Evolutionary conservation across 2,888 invertebrate genomes (phyloP).

Genomic region (Drosophila suboccidentalis): DNA sequence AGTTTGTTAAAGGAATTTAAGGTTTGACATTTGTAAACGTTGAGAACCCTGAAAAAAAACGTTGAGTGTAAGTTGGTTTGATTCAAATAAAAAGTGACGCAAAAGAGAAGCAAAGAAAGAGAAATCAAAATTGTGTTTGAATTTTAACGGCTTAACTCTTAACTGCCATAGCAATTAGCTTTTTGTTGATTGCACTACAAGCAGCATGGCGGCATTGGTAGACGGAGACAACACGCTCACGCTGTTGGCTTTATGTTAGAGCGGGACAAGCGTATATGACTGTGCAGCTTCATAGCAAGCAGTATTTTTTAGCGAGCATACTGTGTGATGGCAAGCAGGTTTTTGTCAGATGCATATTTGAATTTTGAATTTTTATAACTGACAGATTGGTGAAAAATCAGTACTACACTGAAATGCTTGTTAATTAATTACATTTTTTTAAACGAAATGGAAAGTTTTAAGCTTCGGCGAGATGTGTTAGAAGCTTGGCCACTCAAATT

Average conservation of each 20-base stretch:
- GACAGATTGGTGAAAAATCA: background rate
- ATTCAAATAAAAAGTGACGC: conserved; percentile 59
- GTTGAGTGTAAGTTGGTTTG: conserved; percentile 53
- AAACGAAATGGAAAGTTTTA: conserved; percentile 22
- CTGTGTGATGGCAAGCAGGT: background rate
- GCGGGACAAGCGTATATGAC: conserved; percentile 6
- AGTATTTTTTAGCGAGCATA: background rate
- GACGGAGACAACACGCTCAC: background rate
- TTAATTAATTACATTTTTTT: background rate
- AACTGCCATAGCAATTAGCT: conserved; percentile 11
- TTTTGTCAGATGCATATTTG: background rate
- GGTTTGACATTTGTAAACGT: conserved; percentile 56
- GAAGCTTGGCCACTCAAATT: conserved; percentile 46
- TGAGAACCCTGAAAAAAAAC: conserved; percentile 16
- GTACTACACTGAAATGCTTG: background rate
- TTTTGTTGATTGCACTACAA: background rate
- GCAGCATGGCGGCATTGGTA: background rate
- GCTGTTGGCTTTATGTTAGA: background rate
- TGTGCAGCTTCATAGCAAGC: background rate
- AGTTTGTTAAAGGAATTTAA: conserved; percentile 68
- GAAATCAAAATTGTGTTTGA: conserved; percentile 28
- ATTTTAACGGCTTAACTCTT: conserved; percentile 4
- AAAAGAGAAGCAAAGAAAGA: conserved; percentile 64
- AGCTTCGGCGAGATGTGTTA: background rate
- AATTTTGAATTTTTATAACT: background rate